Conservation (phyloP, 30 jellyfish, hydroid and myxozoan genomes). For the Turritopsis rubra region DNA sequence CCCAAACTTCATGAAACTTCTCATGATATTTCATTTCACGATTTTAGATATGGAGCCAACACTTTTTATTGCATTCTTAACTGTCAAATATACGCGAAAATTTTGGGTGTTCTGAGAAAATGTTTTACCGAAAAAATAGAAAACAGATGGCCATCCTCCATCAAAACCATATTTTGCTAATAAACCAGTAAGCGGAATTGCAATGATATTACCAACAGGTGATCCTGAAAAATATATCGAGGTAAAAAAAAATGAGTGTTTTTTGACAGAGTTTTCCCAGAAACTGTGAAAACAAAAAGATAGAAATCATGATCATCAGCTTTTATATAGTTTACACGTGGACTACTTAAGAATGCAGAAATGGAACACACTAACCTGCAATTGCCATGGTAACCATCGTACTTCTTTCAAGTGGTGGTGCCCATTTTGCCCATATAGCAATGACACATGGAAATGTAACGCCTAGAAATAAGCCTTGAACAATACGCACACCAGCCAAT, state of each 20-base stretch:
- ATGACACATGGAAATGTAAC: conserved; percentile 88
- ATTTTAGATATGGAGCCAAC: too few relatives aligned
- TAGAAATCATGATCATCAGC: not conserved
- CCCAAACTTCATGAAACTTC: too few relatives aligned
- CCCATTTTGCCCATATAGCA: conserved; percentile 95
- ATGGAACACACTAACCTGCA: conserved; percentile 47
- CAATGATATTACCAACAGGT: conserved; percentile 86
- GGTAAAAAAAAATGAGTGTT: not conserved
- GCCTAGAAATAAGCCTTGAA: conserved; percentile 83
- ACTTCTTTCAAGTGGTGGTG: conserved; percentile 92
- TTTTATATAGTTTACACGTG: too few relatives aligned
- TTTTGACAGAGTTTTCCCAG: not conserved
- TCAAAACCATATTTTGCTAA: conserved; percentile 92
- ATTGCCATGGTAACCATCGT: conserved; percentile 88
- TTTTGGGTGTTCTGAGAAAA: not conserved
- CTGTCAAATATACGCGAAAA: too few relatives aligned
- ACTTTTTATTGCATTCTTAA: too few relatives aligned
- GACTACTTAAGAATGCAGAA: not conserved
- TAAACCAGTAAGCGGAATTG: conserved; percentile 87
- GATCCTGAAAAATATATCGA: conserved; percentile 41
- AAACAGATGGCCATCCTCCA: conserved; percentile 99
- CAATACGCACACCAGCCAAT: conserved; percentile 52
- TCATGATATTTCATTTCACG: too few relatives aligned
- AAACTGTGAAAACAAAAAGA: not conserved
- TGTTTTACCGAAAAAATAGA: conserved; percentile 76